These are phyloP conservation scores for Cardiocondyla obscurior DNA, from an alignment of 1,140 invertebrate species.

Conservation along the genomic window DNA sequence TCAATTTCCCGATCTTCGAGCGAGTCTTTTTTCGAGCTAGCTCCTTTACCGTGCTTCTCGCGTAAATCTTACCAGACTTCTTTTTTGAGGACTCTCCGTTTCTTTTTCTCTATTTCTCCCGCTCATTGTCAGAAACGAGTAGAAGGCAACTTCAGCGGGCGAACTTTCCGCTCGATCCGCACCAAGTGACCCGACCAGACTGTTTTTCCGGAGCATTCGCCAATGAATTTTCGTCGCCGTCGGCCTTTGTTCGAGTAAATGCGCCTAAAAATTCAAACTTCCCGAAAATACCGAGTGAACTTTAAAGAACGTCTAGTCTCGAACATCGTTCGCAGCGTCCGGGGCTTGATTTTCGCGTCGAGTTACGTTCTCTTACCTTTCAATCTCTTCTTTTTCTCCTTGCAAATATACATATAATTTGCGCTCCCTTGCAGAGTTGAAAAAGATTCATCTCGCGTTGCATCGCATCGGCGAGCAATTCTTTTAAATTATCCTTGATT, in stretches of 20 bases:
- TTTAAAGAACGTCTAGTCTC: neutral
- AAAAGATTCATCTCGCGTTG: neutral
- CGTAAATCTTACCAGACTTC: constrained; percentile 41
- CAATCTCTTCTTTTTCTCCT: too few species aligned
- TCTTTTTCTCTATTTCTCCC: constrained; percentile 37
- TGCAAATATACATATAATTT: neutral
- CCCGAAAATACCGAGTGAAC: neutral
- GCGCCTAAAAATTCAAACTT: constrained; percentile 51
- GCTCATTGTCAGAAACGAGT: constrained; percentile 33
- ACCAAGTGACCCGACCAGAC: constrained; percentile 37
- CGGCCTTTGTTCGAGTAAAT: constrained; percentile 5
- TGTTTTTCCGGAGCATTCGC: neutral
- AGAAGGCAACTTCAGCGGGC: neutral
- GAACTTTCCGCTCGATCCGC: constrained; percentile 45
- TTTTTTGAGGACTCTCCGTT: constrained; percentile 22
- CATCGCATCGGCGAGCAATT: neutral
- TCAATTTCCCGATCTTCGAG: constrained; percentile 44
- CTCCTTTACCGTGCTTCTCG: neutral
- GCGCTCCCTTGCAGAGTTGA: neutral
- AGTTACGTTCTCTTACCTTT: too few species aligned
- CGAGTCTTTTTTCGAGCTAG: constrained; percentile 13
- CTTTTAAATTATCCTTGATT: neutral
- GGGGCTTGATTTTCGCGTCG: neutral
- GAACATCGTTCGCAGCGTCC: neutral
- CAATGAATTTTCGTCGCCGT: constrained; percentile 32